A percentile compares a stretch with the other conserved stretches of the same genome.
These are phyloP conservation scores for Oncorhynchus masou DNA, from an alignment of 2,113 vertebrate species.

Conservation along the genomic window DNA sequence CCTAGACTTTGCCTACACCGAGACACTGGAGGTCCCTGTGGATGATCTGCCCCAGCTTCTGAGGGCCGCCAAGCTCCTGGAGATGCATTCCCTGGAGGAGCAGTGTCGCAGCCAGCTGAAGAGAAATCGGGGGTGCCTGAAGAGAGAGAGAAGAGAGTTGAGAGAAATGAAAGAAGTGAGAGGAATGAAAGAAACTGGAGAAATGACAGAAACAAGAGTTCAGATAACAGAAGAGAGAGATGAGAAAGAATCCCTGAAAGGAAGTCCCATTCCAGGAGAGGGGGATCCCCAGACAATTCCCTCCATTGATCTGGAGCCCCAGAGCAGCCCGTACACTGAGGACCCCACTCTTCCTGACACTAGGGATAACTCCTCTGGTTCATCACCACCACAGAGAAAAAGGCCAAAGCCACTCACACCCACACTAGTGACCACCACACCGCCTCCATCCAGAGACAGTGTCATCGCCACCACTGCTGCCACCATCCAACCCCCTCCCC, in stretches of 20 bases:
- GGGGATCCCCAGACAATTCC: not conserved
- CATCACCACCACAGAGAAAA: constrained; percentile 25
- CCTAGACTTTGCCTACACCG: constrained; percentile 78
- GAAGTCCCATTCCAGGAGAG: constrained; percentile 16
- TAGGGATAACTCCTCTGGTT: constrained; percentile 1
- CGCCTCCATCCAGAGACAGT: constrained; percentile 50
- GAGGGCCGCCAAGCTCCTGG: constrained; percentile 71
- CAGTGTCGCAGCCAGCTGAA: constrained; percentile 71
- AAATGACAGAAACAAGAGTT: constrained; percentile 16
- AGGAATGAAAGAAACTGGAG: not conserved
- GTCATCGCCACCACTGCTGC: constrained; percentile 46
- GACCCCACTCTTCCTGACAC: constrained; percentile 20
- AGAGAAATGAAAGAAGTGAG: not conserved
- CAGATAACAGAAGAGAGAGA: not conserved
- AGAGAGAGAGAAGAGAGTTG: not conserved
- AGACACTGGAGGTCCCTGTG: constrained; percentile 65
- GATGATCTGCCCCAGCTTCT: constrained; percentile 67
- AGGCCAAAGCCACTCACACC: constrained; percentile 29
- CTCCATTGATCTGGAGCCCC: not conserved
- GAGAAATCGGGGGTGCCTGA: constrained; percentile 18
- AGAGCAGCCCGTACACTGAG: constrained; percentile 17
- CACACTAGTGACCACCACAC: not conserved
- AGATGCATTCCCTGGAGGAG: constrained; percentile 73
- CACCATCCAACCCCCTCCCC: constrained; percentile 22
- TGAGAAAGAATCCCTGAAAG: constrained; percentile 1